These are phyloP conservation scores for Triplophysa tibetana DNA, from an alignment of 2,113 vertebrate species.

Conservation along the genomic window DNA sequence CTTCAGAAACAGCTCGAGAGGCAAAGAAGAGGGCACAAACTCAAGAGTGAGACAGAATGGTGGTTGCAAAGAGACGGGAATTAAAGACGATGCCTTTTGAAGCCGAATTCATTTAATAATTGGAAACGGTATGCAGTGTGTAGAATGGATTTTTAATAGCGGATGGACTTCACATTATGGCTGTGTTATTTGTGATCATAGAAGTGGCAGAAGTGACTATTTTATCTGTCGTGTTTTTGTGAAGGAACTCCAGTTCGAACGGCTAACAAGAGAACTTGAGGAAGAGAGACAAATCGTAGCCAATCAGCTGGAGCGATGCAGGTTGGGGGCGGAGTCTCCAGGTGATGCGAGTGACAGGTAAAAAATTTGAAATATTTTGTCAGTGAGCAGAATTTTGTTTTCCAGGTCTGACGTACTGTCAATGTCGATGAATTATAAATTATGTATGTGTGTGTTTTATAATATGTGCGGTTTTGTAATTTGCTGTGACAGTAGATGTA, in stretches of 20 bases:
- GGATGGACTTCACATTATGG: neutral
- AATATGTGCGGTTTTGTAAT: no score
- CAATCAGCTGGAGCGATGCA: conserved; percentile 98
- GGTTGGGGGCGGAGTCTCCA: conserved; percentile 96
- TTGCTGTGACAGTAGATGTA: no score
- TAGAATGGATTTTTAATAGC: conserved; percentile 17
- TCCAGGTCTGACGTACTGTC: no score
- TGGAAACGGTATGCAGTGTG: conserved; percentile 42
- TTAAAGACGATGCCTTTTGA: conserved; percentile 4
- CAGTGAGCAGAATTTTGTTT: neutral
- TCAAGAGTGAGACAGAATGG: conserved; percentile 22
- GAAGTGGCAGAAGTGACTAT: conserved; percentile 7
- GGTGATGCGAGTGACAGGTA: conserved; percentile 96
- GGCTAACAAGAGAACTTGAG: conserved; percentile 97
- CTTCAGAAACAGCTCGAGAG: conserved; percentile 8
- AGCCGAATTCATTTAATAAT: conserved; percentile 34
- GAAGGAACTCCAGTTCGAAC: conserved; percentile 98
- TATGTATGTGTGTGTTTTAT: no score
- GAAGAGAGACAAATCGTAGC: conserved; percentile 99
- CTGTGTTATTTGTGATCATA: conserved; percentile 45
- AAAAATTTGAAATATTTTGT: neutral
- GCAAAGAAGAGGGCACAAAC: conserved; percentile 19
- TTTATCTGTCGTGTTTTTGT: conserved; percentile 48
- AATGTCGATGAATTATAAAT: no score
- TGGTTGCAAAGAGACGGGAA: conserved; percentile 1